Evolutionary conservation across 2,888 invertebrate species (phyloP), one percentile per base, ranked within the genome.

Genomic region (Scaptomyza caliginosa): DNA sequence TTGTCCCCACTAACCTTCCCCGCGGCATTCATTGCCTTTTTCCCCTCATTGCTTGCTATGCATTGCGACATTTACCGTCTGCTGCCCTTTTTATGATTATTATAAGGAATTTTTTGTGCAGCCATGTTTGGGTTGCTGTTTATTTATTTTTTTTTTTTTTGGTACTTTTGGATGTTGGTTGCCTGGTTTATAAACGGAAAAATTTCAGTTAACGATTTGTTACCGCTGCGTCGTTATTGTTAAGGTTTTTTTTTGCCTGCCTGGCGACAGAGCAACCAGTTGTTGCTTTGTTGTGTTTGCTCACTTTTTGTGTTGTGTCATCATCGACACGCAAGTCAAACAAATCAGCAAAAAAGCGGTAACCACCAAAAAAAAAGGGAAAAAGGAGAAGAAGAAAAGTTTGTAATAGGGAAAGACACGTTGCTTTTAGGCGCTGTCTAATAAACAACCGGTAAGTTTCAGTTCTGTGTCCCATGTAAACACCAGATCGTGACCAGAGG

Each of bases 301-400:
- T 50, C 56, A 45, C 48, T 57, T 67, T 60, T 74, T 74, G 66
- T 86, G 86, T 86, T 87, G 84, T 86, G 86, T 88, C 86, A 86
- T 88, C 88, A 88, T 78, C 80, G 86, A 88, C 86, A 86, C 86
- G 86, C 86, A 86, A 86, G 86, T 84, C 80, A 88, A 84, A 86
- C 88, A 86, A 88, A 88, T 86, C 88, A 82, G 54, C 82, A 86
- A 88, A 75, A 86, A 88, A 88, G 62, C 16, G 13, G 13, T 40
- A 13, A 13, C 8, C 11, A 21, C 19, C 3, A 16, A 32, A 32
- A 28, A 55, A 51, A 19, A n/a, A n/a, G n/a, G n/a, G n/a, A n/a
- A n/a, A n/a, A n/a, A n/a, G n/a, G n/a, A n/a, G n/a, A n/a, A n/a
- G 21, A 21, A 21, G 21, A 21, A 4, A 34, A 30, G 34, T 16